phyloP scores from a whole-genome alignment of 2,888 invertebrate genomes.

The Mystacides longicornis region DNA sequence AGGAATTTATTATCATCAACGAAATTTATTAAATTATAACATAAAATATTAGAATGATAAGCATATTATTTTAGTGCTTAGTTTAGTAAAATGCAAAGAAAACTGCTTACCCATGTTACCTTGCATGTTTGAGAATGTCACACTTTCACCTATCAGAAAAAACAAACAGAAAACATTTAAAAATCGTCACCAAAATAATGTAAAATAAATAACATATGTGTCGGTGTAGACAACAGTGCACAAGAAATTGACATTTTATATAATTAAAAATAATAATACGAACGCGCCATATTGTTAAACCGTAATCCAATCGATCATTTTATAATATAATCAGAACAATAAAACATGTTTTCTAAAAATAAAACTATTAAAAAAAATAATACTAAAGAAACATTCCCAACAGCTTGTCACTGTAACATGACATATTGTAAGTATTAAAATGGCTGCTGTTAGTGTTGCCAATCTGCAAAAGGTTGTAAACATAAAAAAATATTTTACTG shows the following conservation, averaged over 20 bases:
- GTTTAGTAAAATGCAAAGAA: not conserved
- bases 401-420: not conserved
- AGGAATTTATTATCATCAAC: too few species aligned
- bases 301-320: too few species aligned
- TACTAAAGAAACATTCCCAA: not conserved
- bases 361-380: not conserved
- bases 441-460: not conserved
- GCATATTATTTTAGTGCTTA: not conserved
- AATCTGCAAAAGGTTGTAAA: not conserved
- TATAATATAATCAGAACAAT: not conserved
- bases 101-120: slow-evolving; percentile 34
- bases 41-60: not conserved
- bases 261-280: too few species aligned
- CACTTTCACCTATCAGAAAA: slow-evolving; percentile 48
- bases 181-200: not conserved
- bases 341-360: not conserved
- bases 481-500: not conserved
- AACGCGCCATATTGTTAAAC: too few species aligned
- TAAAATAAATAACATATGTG: not conserved
- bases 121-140: slow-evolving; percentile 55
- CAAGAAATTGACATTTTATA: too few species aligned
- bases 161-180: not conserved
- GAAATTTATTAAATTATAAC: not conserved
- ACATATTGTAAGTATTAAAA: not conserved
- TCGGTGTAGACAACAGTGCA: too few species aligned